Conservation (phyloP, 2,888 invertebrate genomes). For the Ommatoiulus sabulosus region DNA sequence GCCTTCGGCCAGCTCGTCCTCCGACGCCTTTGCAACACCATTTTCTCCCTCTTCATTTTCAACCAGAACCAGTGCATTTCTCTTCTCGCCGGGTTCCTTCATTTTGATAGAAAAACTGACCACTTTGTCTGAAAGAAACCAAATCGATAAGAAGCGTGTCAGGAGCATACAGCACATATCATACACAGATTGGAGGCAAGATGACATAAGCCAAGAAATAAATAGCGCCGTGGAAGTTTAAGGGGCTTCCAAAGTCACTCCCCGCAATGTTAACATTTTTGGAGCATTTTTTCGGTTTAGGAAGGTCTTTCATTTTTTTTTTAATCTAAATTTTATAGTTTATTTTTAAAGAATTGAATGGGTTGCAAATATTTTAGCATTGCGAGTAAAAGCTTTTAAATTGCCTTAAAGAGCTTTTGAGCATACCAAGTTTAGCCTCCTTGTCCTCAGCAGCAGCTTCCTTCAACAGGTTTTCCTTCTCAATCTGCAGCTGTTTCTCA, state of each 20-base stretch:
- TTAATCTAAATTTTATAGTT: too few species aligned
- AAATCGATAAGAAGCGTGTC: background rate
- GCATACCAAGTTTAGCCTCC: background rate
- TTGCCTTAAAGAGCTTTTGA: too few species aligned
- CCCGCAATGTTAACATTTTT: too few species aligned
- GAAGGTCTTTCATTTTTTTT: too few species aligned
- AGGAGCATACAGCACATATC: background rate
- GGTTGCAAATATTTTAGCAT: too few species aligned
- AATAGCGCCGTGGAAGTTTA: too few species aligned
- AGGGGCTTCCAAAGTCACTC: too few species aligned
- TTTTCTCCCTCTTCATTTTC: constrained; percentile 21
- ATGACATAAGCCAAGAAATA: background rate
- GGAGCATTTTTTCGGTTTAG: too few species aligned
- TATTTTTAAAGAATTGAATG: too few species aligned
- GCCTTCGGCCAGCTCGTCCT: background rate
- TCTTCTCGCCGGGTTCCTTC: constrained; percentile 72
- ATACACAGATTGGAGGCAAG: background rate
- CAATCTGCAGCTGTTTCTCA: constrained; percentile 55
- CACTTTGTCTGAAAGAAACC: constrained; percentile 73
- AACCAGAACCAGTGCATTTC: background rate
- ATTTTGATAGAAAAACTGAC: constrained; percentile 88
- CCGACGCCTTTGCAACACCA: background rate
- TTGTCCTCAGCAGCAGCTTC: constrained; percentile 51
- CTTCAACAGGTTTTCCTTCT: constrained; percentile 55
- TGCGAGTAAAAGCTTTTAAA: too few species aligned